These are phyloP conservation scores for Halictus rubicundus DNA, from an alignment of 1,140 invertebrate species.

Conservation along the genomic window DNA sequence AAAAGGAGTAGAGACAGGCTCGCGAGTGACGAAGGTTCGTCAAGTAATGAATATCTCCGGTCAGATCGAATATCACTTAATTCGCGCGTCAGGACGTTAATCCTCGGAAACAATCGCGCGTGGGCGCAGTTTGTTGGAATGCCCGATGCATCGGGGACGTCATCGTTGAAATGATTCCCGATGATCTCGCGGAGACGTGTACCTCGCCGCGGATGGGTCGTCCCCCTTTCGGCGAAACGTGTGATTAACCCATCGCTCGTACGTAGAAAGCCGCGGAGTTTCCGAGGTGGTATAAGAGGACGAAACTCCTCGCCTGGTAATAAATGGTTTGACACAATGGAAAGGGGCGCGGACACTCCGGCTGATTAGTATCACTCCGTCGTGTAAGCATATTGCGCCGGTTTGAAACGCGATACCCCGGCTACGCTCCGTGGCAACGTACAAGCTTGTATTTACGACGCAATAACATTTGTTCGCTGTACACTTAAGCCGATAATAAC, in stretches of 20 bases:
- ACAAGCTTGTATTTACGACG: constrained; percentile 59
- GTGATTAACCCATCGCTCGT: constrained; percentile 60
- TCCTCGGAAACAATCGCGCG: no score
- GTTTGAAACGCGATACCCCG: constrained; percentile 55
- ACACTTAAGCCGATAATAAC: constrained; percentile 63
- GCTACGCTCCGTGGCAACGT: background rate
- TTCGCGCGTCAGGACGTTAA: no score
- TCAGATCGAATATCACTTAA: no score
- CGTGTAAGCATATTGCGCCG: constrained; percentile 45
- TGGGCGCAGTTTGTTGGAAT: no score
- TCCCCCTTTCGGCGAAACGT: constrained; percentile 49
- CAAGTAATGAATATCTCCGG: no score
- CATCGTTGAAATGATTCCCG: background rate
- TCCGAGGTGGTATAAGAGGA: constrained; percentile 55
- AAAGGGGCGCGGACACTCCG: constrained; percentile 61
- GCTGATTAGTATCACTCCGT: constrained; percentile 61
- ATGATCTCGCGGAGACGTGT: background rate
- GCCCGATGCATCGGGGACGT: background rate
- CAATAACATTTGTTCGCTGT: constrained; percentile 60
- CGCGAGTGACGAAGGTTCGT: no score
- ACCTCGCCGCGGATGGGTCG: background rate
- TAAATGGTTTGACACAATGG: constrained; percentile 68
- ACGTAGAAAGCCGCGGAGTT: constrained; percentile 42
- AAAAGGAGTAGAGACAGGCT: no score
- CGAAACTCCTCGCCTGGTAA: constrained; percentile 51